phyloP scores from a whole-genome alignment of 2,888 invertebrate species.

The Hedya salicella region DNA sequence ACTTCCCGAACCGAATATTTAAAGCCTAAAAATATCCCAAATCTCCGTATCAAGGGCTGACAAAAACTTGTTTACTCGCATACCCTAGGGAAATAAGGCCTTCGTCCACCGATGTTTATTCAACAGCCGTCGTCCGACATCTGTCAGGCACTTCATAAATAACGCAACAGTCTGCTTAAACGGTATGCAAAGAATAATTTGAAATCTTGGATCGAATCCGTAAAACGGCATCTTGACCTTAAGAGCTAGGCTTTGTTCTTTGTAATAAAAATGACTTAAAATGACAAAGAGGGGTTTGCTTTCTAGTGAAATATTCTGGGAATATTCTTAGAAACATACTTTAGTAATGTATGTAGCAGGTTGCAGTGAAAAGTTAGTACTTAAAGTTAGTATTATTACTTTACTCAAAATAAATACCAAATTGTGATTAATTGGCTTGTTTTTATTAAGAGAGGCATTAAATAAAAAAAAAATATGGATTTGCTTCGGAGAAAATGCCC shows the following conservation, averaged over 20 bases:
- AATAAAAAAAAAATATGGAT: too few relatives aligned
- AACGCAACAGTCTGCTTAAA: constrained; percentile 43
- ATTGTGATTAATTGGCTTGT: too few relatives aligned
- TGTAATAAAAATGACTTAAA: not conserved
- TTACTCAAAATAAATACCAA: too few relatives aligned
- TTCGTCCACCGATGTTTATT: constrained; percentile 59
- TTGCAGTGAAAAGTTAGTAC: too few relatives aligned
- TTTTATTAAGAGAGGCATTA: too few relatives aligned
- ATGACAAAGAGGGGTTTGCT: not conserved
- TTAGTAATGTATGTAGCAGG: too few relatives aligned
- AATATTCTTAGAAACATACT: not conserved
- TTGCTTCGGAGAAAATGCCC: too few relatives aligned
- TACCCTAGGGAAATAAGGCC: constrained; percentile 46
- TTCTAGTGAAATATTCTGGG: not conserved
- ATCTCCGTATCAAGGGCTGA: constrained; percentile 1
- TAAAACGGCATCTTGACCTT: constrained; percentile 25
- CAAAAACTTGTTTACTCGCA: constrained; percentile 14
- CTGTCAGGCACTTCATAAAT: constrained; percentile 45
- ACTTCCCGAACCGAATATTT: not conserved
- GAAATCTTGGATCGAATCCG: constrained; percentile 34
- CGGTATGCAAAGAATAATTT: constrained; percentile 28
- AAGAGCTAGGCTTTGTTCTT: constrained; percentile 20
- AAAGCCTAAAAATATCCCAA: not conserved
- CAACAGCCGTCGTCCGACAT: constrained; percentile 47
- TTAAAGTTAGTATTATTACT: too few relatives aligned